Base-by-base conservation (phyloP, 2,888 invertebrate genomes). In the Celastrina argiolus region DNA sequence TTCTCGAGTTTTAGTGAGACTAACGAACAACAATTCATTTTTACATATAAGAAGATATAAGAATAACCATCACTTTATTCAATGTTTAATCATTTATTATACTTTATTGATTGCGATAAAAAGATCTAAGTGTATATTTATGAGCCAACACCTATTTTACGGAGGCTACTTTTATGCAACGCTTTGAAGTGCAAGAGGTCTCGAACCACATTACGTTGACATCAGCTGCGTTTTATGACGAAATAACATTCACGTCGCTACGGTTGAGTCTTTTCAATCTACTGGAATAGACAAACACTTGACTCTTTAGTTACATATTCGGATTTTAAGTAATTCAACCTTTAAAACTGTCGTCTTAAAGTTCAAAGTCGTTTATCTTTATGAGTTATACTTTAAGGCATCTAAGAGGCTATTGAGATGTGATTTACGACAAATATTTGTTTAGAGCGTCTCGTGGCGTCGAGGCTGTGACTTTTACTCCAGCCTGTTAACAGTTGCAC, bases 381-480 rank as follows among this genome's bases (percentile, higher is more conserved):
- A 31, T 51, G 14, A 51, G 51, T 51, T 51, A 51, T 26, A 51
- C 12, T 51, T 51, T 22, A 51, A 51, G 51, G 22, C 22, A 26
- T 22, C 22, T 51, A 10, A 51, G 22, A 51, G 1, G 22, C 22
- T 51, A 51, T 51, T 22, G 18, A 45, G 45, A 18, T 18, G 22
- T 51, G 51, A 51, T 51, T 51, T 51, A 51, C 26, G 51, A 26
- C 51, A 51, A 51, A 51, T 51, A 51, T 51, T 51, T 51, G 51
- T 26, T 51, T 51, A 5, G 51, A 51, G n/a, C n/a, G n/a, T n/a
- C 45, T 2, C 51, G 31, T 7, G 31, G 0, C 45, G 2, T 22
- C 22, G 26, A 26, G 39, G 63, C n/a, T 26, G 63, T n/a, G 16
- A 28, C 28, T 59, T 34, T 59, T 63, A 66, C 56, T 63, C 28